Evolutionary conservation across 2,797 vertebrate genomes (phyloP).

Genomic region (Onychomys torridus): DNA sequence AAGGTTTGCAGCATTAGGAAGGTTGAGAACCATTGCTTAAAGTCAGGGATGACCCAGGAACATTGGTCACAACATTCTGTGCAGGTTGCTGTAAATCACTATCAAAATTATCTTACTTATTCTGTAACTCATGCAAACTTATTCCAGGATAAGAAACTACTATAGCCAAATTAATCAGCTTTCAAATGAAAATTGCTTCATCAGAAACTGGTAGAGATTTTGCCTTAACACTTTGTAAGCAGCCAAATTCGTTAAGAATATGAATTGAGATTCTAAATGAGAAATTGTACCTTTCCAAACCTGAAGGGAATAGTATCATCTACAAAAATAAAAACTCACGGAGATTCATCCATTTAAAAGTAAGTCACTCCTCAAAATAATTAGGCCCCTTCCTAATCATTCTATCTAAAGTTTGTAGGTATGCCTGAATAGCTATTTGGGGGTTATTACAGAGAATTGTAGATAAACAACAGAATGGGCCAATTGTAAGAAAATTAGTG

Average conservation of each 20-base stretch:
- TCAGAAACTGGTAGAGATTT: slow-evolving; percentile 22
- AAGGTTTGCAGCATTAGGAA: too few species aligned
- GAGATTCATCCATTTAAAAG: not conserved
- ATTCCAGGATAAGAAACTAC: not conserved
- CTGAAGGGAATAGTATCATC: not conserved
- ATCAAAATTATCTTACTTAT: not conserved
- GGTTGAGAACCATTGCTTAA: not conserved
- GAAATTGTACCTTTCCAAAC: slow-evolving; percentile 20
- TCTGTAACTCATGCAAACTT: not conserved
- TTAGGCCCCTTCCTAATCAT: not conserved
- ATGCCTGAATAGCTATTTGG: slow-evolving; percentile 8
- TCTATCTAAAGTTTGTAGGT: not conserved
- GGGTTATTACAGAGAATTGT: not conserved
- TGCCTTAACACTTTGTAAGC: not conserved
- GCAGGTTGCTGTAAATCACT: not conserved
- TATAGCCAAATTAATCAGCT: not conserved
- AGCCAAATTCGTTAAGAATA: slow-evolving; percentile 13
- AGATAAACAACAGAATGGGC: slow-evolving; percentile 18
- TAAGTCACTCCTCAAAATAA: not conserved
- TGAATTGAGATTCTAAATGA: slow-evolving; percentile 9
- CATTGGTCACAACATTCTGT: not conserved
- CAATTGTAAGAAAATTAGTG: not conserved
- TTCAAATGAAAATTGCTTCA: slow-evolving; percentile 25
- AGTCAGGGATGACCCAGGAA: not conserved
- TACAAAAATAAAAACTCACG: slow-evolving; percentile 1